A percentile compares a stretch with the other conserved stretches of the same genome.
These are phyloP conservation scores for Pedetes capensis DNA, from an alignment of 2,113 vertebrate genomes.

Conservation along the genomic window DNA sequence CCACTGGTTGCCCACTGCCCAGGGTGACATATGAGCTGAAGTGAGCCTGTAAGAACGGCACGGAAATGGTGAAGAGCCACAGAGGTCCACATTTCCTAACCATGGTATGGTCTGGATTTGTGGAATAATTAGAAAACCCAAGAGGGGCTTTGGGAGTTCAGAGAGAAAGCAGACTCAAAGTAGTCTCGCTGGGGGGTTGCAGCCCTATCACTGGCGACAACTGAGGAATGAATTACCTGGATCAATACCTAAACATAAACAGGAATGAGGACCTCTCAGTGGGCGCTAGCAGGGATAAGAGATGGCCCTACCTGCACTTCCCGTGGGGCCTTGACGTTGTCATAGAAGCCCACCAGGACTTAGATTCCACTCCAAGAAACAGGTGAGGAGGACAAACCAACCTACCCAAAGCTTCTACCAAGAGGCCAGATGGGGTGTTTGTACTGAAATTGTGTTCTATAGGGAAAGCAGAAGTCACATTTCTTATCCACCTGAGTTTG, in stretches of 20 bases:
- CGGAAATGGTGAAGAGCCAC: not conserved
- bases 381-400: not conserved
- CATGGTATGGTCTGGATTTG: not conserved
- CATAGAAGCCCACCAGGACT: not conserved
- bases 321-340: not conserved
- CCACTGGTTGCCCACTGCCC: no score
- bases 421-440: not conserved
- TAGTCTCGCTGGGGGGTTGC: not conserved
- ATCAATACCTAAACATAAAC: not conserved
- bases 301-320: not conserved
- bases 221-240: not conserved
- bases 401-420: not conserved
- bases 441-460: not conserved
- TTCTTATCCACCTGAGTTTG: not conserved
- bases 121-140: not conserved
- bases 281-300: not conserved
- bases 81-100: not conserved
- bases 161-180: not conserved
- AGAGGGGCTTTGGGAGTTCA: not conserved
- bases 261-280: not conserved
- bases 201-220: not conserved
- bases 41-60: no score
- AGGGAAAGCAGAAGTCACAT: not conserved
- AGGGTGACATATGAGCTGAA: not conserved
- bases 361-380: not conserved